Base-by-base conservation (phyloP, 2,113 vertebrate species). In the Taurulus bubalis region DNA sequence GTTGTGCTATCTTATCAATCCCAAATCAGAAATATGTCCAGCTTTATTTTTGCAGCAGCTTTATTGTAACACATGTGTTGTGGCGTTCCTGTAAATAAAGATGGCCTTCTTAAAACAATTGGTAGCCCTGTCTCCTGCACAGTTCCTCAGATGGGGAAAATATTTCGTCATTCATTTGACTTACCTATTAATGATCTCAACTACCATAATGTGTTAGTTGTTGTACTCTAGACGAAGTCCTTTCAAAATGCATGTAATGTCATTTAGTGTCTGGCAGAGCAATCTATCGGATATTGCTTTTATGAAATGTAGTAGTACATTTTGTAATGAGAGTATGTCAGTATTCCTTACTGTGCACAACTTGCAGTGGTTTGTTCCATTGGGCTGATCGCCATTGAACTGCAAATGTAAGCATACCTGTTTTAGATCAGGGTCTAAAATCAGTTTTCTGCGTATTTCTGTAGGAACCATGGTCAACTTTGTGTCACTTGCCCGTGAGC, bases 391-490 rank as follows among this genome's bases (percentile, higher is more conserved):
- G 3, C 8, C 40, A 47, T 47, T 47, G 4, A 18, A 59, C 2
- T 42, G 9, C 6, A 22, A 16, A n/a, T 58, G 12, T 53, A 20
- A 67, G 20, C 2, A 3, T 5, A 15, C 3, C 38, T 4, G 40
- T 18, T 49, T 30, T 18, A 20, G 8, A 49, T 24, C 22, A 32
- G 3, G 47, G 32, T 60, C n/a, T 69, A 22, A 66, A 24, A 45
- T 45, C 15, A 30, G 4, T 63, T 2, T 18, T 75, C 7, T 85
- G 78, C 0, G 0, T 42, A 15, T 74, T 49, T 68, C 20, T 53
- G 53, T 20, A 85, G 96, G 93, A 91, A 94, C 75, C 89, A 98
- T 96, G 95, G 92, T 96, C 84, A 98, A 96, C 79, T 87, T 98
- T 0, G 51, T 90, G 20, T 85, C 93, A 12, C 15, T 94, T 42